A percentile compares a stretch with the other conserved stretches of the same genome.
Evolutionary conservation across 2,797 vertebrate genomes (phyloP).

Genomic region (Perdix hodgsoniae): DNA sequence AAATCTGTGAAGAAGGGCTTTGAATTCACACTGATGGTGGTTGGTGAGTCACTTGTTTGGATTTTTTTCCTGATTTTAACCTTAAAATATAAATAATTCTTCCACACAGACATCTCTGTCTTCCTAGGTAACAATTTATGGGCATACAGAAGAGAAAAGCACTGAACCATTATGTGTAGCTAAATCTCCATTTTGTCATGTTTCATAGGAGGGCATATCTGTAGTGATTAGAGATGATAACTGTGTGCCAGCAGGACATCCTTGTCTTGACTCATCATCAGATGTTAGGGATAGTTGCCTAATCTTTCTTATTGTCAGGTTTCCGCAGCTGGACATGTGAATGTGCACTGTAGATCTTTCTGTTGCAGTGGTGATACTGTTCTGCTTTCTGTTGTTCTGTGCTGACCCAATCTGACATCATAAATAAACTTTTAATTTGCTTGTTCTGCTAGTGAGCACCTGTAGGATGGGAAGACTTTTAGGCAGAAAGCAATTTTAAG

Average conservation of each 20-base stretch:
- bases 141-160: neutral
- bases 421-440: neutral
- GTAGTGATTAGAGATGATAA: neutral
- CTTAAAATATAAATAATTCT: neutral
- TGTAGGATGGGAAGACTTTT: neutral
- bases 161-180: neutral
- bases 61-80: neutral
- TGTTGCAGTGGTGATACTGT: neutral
- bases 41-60: slow-evolving; percentile 80
- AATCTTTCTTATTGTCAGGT: neutral
- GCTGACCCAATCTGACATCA: neutral
- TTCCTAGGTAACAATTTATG: neutral
- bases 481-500: neutral
- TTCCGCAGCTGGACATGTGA: neutral
- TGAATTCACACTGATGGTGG: slow-evolving; percentile 92
- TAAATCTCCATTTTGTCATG: neutral
- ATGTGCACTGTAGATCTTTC: neutral
- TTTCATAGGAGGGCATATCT: neutral
- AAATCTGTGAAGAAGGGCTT: slow-evolving; percentile 94
- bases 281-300: neutral
- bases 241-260: neutral
- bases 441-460: neutral
- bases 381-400: neutral
- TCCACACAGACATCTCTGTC: rapidly evolving
- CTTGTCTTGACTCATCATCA: slow-evolving; percentile 9